Evolutionary conservation across 2,888 invertebrate species (phyloP), one percentile per base, ranked within the genome.

Genomic region (Oxyteleia sp.): DNA sequence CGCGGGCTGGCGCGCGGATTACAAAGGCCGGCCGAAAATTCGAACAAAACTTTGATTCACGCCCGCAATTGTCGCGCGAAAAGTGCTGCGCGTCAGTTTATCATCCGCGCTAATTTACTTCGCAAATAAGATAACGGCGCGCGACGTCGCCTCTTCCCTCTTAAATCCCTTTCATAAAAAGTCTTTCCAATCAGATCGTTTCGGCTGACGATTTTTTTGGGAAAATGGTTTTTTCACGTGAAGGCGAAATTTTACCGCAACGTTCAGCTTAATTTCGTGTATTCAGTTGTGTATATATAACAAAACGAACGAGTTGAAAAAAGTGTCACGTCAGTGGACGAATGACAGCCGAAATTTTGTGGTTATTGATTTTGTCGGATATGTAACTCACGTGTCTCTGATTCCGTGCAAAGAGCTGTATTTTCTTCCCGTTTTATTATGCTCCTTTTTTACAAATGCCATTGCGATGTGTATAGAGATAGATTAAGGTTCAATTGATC

Each of bases 71-170:
- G 18, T 32, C 18, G 32, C 7, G 13, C n/a, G 8, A 49, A 49
- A 49, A 49, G 16, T 49, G 35, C 35, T 23, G 32, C 49, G 32
- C 49, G 49, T 32, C 23, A 49, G 45, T 29, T 63, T 64, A 38
- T 64, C 63, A 47, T 20, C 15, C 38, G 8, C 20, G 35, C 66
- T 66, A 41, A 66, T 66, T 66, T 51, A 51, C 41, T 66, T 66
- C 53, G 66, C 53, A 66, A 66, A 66, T 66, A 66, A 66, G 51
- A 51, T 66, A 66, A 53, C 26, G 23, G 16, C 38, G 23, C 11
- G 16, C 26, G 66, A 53, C 66, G 15, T 41, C 41, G 49, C 10
- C 4, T 47, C 4, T 32, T 47, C 29, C 0, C 7, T 11, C 10
- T 45, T 38, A 35, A 59, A 43, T 59, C 41, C 43, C 59, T 59